phyloP scores from a whole-genome alignment of 2,797 vertebrate species.

The Yasuhikotakia modesta region DNA sequence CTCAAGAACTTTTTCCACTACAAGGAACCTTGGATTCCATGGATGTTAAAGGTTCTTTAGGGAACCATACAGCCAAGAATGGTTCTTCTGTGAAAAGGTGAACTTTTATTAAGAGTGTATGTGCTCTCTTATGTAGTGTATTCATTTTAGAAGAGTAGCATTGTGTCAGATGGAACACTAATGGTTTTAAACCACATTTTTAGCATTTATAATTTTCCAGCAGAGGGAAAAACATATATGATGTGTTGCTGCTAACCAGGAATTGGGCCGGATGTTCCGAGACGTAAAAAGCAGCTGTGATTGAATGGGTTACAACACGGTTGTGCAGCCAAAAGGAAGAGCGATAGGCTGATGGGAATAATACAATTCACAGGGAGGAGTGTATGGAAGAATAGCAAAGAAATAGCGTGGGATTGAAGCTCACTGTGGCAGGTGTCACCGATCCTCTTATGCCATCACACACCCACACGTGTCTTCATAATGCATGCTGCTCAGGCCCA shows the following conservation, averaged over 20 bases:
- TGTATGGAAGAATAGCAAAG: conserved; percentile 14
- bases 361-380: conserved; percentile 35
- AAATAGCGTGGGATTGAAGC: conserved; percentile 47
- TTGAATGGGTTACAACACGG: conserved; percentile 33
- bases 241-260: neutral
- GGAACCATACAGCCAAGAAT: no score
- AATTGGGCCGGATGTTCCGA: neutral
- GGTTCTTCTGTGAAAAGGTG: no score
- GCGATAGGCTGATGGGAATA: conserved; percentile 35
- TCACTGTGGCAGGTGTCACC: conserved; percentile 56
- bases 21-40: no score
- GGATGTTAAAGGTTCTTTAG: no score
- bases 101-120: no score
- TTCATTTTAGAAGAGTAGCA: no score
- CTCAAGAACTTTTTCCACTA: no score
- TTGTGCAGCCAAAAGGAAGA: conserved; percentile 31
- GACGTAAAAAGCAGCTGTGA: conserved; percentile 46
- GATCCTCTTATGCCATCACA: conserved; percentile 60
- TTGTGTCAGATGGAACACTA: no score
- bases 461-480: conserved; percentile 54
- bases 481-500: conserved; percentile 59
- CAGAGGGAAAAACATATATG: neutral
- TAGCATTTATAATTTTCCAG: no score
- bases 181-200: no score
- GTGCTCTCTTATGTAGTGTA: no score